These are phyloP conservation scores for Triplophysa rosa DNA, from an alignment of 2,113 vertebrate genomes.

Conservation along the genomic window DNA sequence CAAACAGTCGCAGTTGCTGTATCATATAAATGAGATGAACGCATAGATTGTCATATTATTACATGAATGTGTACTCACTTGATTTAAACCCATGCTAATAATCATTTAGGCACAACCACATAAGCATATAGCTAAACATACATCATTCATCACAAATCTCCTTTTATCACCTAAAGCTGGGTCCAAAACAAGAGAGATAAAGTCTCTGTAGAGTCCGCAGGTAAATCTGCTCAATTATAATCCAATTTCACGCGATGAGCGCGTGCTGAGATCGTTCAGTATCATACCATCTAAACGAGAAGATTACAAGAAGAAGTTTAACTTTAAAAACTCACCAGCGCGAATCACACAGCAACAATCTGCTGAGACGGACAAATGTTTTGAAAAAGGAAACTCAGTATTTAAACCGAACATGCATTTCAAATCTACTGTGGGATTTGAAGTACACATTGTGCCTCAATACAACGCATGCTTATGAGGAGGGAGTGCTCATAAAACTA, in stretches of 20 bases:
- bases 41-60: too few relatives aligned
- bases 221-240: too few relatives aligned
- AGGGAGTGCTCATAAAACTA: neutral
- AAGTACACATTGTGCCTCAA: conserved; percentile 14
- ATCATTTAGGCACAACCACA: too few relatives aligned
- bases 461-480: neutral
- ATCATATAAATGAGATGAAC: too few relatives aligned
- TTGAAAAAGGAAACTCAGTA: conserved; percentile 38
- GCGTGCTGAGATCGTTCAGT: too few relatives aligned
- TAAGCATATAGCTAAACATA: too few relatives aligned
- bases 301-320: neutral
- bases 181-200: neutral
- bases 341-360: neutral
- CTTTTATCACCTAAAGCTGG: neutral
- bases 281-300: neutral
- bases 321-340: conserved; percentile 1
- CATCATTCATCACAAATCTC: neutral
- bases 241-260: too few relatives aligned
- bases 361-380: conserved; percentile 33
- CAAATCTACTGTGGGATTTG: conserved; percentile 39
- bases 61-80: too few relatives aligned
- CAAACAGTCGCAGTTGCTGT: too few relatives aligned
- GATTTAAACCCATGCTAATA: too few relatives aligned
- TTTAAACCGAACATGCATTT: conserved; percentile 10
- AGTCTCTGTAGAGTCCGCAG: too few relatives aligned